phyloP scores from a whole-genome alignment of 1,140 invertebrate genomes.

The Watersipora subatra region DNA sequence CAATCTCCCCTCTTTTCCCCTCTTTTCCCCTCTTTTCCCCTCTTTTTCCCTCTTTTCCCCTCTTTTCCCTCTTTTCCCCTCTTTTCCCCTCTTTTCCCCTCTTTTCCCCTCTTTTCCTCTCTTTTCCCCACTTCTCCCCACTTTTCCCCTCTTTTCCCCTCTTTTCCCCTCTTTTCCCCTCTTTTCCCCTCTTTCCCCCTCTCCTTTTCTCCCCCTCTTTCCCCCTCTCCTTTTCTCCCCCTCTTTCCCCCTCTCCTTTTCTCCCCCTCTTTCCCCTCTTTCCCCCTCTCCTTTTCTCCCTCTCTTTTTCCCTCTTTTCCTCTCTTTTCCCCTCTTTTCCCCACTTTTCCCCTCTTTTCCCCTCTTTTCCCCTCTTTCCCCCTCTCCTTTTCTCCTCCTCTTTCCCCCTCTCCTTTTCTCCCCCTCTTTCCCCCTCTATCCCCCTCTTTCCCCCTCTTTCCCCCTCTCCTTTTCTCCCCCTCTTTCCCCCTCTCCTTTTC shows the following conservation, averaged over 20 bases:
- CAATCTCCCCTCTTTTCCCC: not conserved
- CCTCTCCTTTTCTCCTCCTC: not conserved
- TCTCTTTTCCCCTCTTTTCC: not conserved
- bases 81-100: not conserved
- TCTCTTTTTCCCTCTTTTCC: not conserved
- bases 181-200: conserved; percentile 1
- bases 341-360: too few species aligned
- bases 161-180: conserved; percentile 11
- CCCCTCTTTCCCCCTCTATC: too few species aligned
- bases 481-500: not conserved
- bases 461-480: not conserved
- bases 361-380: not conserved
- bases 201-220: conserved; percentile 4
- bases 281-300: not conserved
- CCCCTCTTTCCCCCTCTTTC: not conserved
- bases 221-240: conserved; percentile 3
- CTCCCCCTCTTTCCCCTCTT: not conserved
- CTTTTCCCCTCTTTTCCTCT: not conserved
- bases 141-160: conserved; percentile 8
- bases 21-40: not conserved
- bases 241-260: conserved; percentile 1
- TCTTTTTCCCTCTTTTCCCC: not conserved
- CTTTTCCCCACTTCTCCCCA: conserved; percentile 10
- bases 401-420: not conserved
- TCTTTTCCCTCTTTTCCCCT: not conserved